Conservation (phyloP, 2,113 vertebrate genomes). For the Daphoenositta chrysoptera region DNA sequence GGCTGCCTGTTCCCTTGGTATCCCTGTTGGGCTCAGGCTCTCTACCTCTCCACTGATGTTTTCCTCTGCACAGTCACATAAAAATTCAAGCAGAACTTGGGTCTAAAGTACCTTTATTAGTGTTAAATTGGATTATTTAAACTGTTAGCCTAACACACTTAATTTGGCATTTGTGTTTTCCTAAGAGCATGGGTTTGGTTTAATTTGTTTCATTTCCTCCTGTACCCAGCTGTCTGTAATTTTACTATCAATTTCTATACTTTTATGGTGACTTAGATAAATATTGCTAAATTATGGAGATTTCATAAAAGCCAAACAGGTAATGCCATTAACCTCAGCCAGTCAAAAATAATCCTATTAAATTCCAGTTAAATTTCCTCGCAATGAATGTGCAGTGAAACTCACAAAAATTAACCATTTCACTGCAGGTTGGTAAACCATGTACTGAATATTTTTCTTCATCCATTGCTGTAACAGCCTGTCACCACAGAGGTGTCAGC, state of each 20-base stretch:
- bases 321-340: slow-evolving; percentile 21
- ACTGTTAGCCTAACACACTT: not conserved
- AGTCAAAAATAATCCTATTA: slow-evolving; percentile 3
- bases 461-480: not conserved
- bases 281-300: slow-evolving; percentile 7
- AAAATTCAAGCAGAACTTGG: not conserved
- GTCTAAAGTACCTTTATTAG: not conserved
- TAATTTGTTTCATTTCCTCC: slow-evolving; percentile 23
- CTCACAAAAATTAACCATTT: not conserved
- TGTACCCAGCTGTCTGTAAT: slow-evolving; percentile 6
- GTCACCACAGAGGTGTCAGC: not conserved
- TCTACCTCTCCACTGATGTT: not conserved
- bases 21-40: not conserved
- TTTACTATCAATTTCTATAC: slow-evolving; percentile 10
- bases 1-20: not conserved
- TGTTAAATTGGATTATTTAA: slow-evolving; percentile 9
- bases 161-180: slow-evolving; percentile 17
- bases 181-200: not conserved
- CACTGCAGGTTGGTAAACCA: not conserved
- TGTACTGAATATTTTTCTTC: not conserved
- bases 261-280: slow-evolving; percentile 26
- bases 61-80: not conserved
- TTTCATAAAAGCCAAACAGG: slow-evolving; percentile 18
- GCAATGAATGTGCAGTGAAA: not conserved
- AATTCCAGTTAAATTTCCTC: not conserved